Base-by-base conservation (phyloP, 2,113 vertebrate species). In the Maccullochella peelii region DNA sequence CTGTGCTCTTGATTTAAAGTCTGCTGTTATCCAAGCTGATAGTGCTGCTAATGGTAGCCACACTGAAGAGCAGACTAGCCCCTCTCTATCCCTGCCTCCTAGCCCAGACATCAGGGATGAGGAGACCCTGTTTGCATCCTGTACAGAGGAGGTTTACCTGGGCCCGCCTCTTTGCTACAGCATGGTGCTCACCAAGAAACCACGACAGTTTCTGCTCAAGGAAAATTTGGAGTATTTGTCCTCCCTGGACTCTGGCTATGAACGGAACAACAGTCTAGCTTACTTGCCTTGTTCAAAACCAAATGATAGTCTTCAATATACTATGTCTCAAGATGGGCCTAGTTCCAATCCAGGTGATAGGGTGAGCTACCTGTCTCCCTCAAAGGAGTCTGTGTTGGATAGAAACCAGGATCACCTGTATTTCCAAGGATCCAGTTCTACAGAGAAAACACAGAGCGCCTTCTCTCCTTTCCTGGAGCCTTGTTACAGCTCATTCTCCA, bases 61-160 rank as follows among this genome's bases (percentile, higher is more conserved):
- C 3, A 0, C 6, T 2, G 55, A 68, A 8, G 76, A 54, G 10
- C 2, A 1, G 1, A 4, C 11, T 1, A 78, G 71, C 63, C 86
- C 78, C 5, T 18, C 23, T 3, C 50, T 30, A 0, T 80, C 89
- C 0, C 55, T 92, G 16, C 92, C 94, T 3, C 94, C 93, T 57
- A 97, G 96, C 68, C 96, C 94, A 14, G 96, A 97, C 87, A 88
- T 95, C 70, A 80, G 85, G 30, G 97, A 98, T 14, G 96, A 97
- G 72, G 97, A 97, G 90, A 96, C 94, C 10, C 97, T 99, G 91
- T 97, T 97, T 84, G 93, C 97, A 80, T 96, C 96, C 57, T 99
- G 97, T 87, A 95, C 96, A 7, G 97, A 98, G 86, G 97, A 97
- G 77, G 96, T 97, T 6, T 86, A 94, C 49, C 93, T 94, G 72